phyloP scores from a whole-genome alignment of 2,888 invertebrate species.

The Rhabditoides inermis region DNA sequence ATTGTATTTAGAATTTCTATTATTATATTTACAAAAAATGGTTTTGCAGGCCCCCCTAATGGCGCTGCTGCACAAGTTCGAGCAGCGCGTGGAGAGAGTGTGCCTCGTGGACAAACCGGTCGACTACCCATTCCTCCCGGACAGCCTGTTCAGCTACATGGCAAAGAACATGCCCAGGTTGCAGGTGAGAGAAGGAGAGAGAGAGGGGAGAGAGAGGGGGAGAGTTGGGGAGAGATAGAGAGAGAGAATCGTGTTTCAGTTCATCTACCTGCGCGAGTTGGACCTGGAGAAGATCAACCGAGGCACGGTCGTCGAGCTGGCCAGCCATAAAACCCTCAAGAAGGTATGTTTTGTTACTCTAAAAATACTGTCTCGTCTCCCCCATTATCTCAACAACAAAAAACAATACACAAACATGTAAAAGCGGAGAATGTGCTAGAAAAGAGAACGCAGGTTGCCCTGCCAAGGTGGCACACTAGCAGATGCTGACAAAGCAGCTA shows the following conservation, averaged over 20 bases:
- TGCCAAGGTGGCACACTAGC: no score
- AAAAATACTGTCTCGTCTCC: not conserved
- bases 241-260: slow-evolving; percentile 28
- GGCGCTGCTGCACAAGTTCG: slow-evolving; percentile 39
- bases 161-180: slow-evolving; percentile 43
- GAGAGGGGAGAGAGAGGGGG: not conserved
- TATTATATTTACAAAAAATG: no score
- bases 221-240: not conserved
- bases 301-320: slow-evolving; percentile 47
- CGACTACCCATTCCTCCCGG: slow-evolving; percentile 52
- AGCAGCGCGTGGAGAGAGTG: slow-evolving; percentile 47
- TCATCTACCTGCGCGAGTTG: slow-evolving; percentile 51
- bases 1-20: no score
- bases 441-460: no score
- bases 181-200: slow-evolving; percentile 24
- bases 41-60: slow-evolving; percentile 38
- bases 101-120: slow-evolving; percentile 52
- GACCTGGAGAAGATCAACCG: slow-evolving; percentile 51
- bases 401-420: no score
- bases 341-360: slow-evolving; percentile 32
- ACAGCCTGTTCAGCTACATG: slow-evolving; percentile 49
- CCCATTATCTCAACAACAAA: no score
- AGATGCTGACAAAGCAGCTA: no score
- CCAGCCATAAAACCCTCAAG: slow-evolving; percentile 43
- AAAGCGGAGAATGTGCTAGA: no score